A percentile compares a stretch with the other conserved stretches of the same genome.
Evolutionary conservation across 1,140 invertebrate species (phyloP).

Genomic region (Andricus grossulariae): DNA sequence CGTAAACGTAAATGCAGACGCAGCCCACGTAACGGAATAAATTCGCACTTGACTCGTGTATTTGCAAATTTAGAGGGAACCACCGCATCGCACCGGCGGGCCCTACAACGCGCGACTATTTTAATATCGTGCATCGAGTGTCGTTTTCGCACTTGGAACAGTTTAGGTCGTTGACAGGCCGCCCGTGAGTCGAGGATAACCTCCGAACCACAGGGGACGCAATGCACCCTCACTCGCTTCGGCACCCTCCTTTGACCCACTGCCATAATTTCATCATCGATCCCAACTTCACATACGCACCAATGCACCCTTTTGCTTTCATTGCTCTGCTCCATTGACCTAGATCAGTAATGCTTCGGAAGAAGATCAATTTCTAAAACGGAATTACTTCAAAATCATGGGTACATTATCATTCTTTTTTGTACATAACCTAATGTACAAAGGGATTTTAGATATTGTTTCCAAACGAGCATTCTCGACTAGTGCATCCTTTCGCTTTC

Average conservation of each 20-base stretch:
- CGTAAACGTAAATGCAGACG: constrained; percentile 48
- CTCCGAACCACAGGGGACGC: constrained; percentile 45
- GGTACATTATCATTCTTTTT: too few relatives aligned
- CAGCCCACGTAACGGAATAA: constrained; percentile 57
- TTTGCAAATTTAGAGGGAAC: constrained; percentile 57
- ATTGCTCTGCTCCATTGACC: not conserved
- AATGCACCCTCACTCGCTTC: constrained; percentile 55
- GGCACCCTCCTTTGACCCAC: constrained; percentile 68
- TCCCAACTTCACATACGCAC: constrained; percentile 55
- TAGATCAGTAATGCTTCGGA: not conserved
- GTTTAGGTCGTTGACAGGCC: constrained; percentile 6
- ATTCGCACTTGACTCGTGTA: constrained; percentile 58
- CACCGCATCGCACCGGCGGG: constrained; percentile 39
- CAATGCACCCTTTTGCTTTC: constrained; percentile 15
- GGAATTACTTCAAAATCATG: too few relatives aligned
- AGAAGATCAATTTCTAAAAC: too few relatives aligned
- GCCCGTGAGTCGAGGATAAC: constrained; percentile 41
- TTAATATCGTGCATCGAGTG: constrained; percentile 58
- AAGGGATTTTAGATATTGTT: too few relatives aligned
- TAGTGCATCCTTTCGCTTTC: too few relatives aligned
- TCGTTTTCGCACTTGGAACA: constrained; percentile 1
- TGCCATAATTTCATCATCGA: constrained; percentile 74
- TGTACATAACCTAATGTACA: too few relatives aligned
- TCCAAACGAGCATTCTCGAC: too few relatives aligned
- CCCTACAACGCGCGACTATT: constrained; percentile 56